Evolutionary conservation across 1,140 invertebrate genomes (phyloP).

Genomic region (Hirudo medicinalis): DNA sequence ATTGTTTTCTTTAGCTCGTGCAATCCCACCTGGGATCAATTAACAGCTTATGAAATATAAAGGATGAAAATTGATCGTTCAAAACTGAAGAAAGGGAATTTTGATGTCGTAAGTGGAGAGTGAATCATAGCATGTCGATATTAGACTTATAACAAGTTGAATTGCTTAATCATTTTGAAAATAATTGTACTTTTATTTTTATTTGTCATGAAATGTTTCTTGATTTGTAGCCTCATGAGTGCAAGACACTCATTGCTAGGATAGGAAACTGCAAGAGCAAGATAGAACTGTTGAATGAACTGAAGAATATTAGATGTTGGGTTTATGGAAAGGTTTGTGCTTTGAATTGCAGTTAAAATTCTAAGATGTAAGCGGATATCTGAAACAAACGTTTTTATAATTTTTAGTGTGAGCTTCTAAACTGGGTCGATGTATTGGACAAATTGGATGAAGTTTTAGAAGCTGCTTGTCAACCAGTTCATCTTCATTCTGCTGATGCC

Average conservation of each 20-base stretch:
- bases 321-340: slow-evolving; percentile 61
- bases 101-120: slow-evolving; percentile 58
- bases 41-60: neutral
- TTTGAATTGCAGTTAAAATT: slow-evolving; percentile 14
- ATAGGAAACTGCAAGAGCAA: slow-evolving; percentile 54
- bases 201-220: slow-evolving; percentile 12
- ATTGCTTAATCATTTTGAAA: slow-evolving; percentile 15
- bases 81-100: slow-evolving; percentile 72
- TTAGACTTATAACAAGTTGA: slow-evolving; percentile 13
- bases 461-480: slow-evolving; percentile 49
- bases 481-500: slow-evolving; percentile 41
- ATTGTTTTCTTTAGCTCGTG: too few relatives aligned
- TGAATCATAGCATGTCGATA: slow-evolving; percentile 2
- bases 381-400: slow-evolving; percentile 8
- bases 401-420: slow-evolving; percentile 63
- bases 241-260: slow-evolving; percentile 63
- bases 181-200: neutral
- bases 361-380: neutral
- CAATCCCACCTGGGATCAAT: too few relatives aligned
- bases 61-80: slow-evolving; percentile 73
- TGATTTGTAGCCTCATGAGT: slow-evolving; percentile 58
- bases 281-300: slow-evolving; percentile 52
- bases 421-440: slow-evolving; percentile 77
- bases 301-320: slow-evolving; percentile 67
- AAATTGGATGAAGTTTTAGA: slow-evolving; percentile 68